Base-by-base conservation (phyloP, 2,797 vertebrate genomes). In the Oreonectes daqikongensis region DNA sequence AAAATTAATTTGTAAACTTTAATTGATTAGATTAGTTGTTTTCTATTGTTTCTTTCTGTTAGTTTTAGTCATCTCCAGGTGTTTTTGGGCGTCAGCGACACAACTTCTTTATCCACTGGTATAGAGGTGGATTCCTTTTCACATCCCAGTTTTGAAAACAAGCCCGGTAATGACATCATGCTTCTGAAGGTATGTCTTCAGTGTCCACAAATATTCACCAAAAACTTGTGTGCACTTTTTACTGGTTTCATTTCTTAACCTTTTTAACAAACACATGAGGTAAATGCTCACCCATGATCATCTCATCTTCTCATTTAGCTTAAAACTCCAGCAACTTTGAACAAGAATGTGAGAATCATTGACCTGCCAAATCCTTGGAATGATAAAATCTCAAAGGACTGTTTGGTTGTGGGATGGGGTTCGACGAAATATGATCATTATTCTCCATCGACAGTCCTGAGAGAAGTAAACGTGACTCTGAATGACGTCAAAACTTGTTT, bases 101-200 rank as follows among this genome's bases (percentile, higher is more conserved):
- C 0, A 0, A 68, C 0, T 0, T 0, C 0, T 10, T 1, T 2
- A 0, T 1, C 2, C 1, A 22, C 83, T 0, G 0, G 0, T 0
- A 1, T 77, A 3, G 0, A 0, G 17, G 85, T 86, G 1, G 5
- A 67, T 9, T 0, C 2, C 1, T 72, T 73, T 83, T 77, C 64
- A 61, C 79, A 83, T 57, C 0, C 69, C 40, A 0, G 70, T 0
- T 90, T 69, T 15, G 1, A 0, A 0, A 1, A 0, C 0, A 0
- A 0, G 0, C n/a, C 0, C 0, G 8, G 0, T 2, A 76, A 90
- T 24, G 88, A 92, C 75, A 82, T 90, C 30, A 88, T 90, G 89
- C 75, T 92, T 57, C 84, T 92, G 0, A 87, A 90, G 86, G 90
- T 91, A 84, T 84, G n/a, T 15, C 0, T 1, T 0, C 15, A 1